Evolutionary conservation across 2,113 vertebrate genomes (phyloP), one percentile per base, ranked within the genome.

Genomic region (Actinemys pallida): DNA sequence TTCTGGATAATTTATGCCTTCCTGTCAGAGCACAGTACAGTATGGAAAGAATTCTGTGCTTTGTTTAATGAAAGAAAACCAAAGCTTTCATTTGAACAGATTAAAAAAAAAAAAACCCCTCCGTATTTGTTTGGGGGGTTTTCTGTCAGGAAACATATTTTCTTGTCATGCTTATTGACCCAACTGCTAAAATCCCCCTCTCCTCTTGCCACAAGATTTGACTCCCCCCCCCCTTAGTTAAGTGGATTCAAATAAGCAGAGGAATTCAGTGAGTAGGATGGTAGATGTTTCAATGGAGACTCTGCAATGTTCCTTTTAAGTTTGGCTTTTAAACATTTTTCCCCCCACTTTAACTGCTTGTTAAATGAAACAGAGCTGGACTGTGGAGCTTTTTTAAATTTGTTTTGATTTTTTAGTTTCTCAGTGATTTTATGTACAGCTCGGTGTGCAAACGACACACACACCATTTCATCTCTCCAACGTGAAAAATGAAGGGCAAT

Each of bases 251-350:
- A 93, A 93, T 88, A 95, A 76, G 57, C 47, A 95, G 95, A 93
- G 91, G 69, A 25, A 24, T 91, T 93, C 90, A 83, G 10, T 84
- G 75, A 93, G 81, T 49, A 91, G 53, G 81, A 53, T 11, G 89
- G 19, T 85, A 59, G 81, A 83, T 93, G 80, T 92, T 95, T 94
- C 81, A 88, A 78, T 72, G 50, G 45, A 96, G 90, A 96, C 89
- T 92, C 91, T 86, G 92, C 2, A 3, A 69, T 65, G 22, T 1
- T 93, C 9, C 78, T 82, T 59, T 78, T 69, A 81, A 90, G 90
- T 75, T 92, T 49, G 29, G 65, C 27, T 87, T 69, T 76, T 25
- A 47, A 90, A 47, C 92, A 91, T 86, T 29, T 22, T 27, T 57
- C 93, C 86, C 93, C 90, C 82, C 83, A 69, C 35, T 86, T 95